A percentile compares a stretch with the other conserved stretches of the same genome.
Conservation (phyloP, 1,140 invertebrate species). For the Leptopilina clavipes region DNA sequence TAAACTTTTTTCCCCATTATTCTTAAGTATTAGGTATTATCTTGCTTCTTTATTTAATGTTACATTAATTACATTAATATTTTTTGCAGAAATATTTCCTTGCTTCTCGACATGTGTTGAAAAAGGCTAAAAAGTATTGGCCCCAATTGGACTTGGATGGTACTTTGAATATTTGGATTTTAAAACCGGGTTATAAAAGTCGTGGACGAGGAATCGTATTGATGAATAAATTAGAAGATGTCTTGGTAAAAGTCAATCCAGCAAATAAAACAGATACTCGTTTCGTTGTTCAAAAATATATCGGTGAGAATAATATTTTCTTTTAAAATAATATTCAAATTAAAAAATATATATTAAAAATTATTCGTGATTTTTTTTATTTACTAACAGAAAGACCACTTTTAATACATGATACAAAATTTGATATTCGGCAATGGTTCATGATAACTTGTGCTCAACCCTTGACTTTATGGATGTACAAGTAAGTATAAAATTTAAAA, state of each 20-base stretch:
- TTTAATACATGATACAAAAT: constrained; percentile 92
- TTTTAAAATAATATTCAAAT: constrained; percentile 12
- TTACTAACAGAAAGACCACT: constrained; percentile 83
- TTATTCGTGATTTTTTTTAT: constrained; percentile 49
- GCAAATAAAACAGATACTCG: constrained; percentile 80
- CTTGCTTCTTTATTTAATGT: not conserved
- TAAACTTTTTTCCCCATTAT: too few relatives aligned
- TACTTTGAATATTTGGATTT: constrained; percentile 92
- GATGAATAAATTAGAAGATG: constrained; percentile 90
- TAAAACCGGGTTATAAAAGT: constrained; percentile 96
- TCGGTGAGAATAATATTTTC: constrained; percentile 80
- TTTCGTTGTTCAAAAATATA: constrained; percentile 97
- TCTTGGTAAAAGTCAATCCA: constrained; percentile 83
- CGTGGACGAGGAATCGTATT: constrained; percentile 92
- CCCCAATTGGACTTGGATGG: constrained; percentile 90
- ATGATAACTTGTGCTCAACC: constrained; percentile 92
- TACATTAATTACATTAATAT: constrained; percentile 33
- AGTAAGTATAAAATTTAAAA: constrained; percentile 72
- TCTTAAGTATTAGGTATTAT: too few relatives aligned
- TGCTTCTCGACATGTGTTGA: constrained; percentile 74
- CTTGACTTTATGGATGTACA: constrained; percentile 94
- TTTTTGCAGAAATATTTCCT: constrained; percentile 70
- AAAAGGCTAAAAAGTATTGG: constrained; percentile 79
- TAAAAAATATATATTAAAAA: not conserved
- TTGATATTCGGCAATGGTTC: constrained; percentile 96